A percentile compares a stretch with the other conserved stretches of the same genome.
phyloP scores from a whole-genome alignment of 2,113 vertebrate species.

The Anolis carolinensis region DNA sequence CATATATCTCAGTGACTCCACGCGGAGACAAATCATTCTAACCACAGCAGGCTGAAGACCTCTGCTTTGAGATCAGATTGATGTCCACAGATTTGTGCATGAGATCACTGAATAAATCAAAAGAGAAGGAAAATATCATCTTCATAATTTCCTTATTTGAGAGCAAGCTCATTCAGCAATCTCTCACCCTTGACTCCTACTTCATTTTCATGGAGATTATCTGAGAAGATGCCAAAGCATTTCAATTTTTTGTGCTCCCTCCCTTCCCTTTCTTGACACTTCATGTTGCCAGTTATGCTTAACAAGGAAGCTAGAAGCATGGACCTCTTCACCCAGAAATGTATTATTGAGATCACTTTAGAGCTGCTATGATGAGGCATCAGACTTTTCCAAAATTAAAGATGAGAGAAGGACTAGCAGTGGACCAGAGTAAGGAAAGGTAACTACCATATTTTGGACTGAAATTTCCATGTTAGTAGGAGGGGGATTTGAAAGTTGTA shows the following conservation, averaged over 20 bases:
- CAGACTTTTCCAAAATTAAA: too few relatives aligned
- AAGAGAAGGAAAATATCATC: conserved; percentile 1
- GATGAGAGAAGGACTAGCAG: background rate
- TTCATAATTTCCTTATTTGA: conserved; percentile 13
- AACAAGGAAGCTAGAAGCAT: background rate
- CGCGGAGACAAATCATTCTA: conserved; percentile 6
- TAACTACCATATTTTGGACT: background rate
- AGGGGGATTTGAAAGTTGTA: background rate
- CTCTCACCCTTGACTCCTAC: background rate
- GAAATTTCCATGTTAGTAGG: too few relatives aligned
- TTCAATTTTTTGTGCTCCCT: background rate
- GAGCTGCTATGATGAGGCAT: too few relatives aligned
- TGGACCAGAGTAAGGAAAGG: background rate
- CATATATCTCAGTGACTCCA: conserved; percentile 12
- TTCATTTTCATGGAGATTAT: background rate
- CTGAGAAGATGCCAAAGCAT: background rate
- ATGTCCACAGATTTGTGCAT: conserved; percentile 5
- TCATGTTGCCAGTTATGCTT: background rate
- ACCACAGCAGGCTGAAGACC: conserved; percentile 4
- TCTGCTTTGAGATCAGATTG: conserved; percentile 31
- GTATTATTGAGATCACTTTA: background rate
- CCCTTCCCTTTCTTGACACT: background rate
- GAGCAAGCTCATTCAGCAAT: background rate
- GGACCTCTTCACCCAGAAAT: background rate
- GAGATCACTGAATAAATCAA: conserved; percentile 15